Percentiles rank a stretch among this genome's conserved stretches.
phyloP scores from a whole-genome alignment of 2,888 invertebrate genomes.

The Oligia fasciuncula region DNA sequence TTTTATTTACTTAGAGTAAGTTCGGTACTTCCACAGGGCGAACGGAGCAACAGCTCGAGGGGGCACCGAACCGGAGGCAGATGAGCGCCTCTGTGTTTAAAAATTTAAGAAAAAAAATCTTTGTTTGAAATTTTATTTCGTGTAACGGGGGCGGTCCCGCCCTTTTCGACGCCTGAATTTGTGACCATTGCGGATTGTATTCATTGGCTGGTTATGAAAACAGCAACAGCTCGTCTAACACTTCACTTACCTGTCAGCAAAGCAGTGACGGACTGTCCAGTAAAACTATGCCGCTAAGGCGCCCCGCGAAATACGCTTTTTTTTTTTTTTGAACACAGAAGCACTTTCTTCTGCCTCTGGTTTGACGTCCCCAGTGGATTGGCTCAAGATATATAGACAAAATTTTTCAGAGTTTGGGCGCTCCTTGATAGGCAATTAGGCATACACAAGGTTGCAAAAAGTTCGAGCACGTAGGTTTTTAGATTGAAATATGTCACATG shows the following conservation, averaged over 20 bases:
- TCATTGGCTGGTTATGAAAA: not conserved
- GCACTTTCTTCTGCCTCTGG: not conserved
- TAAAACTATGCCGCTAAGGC: not conserved
- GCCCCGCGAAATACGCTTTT: not conserved
- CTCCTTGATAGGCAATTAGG: not conserved
- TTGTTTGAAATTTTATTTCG: not conserved
- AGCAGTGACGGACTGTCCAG: not conserved
- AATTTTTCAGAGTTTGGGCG: not conserved
- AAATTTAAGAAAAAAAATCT: not conserved
- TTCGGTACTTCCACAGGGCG: not conserved
- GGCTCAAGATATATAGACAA: not conserved
- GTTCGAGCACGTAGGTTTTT: not conserved
- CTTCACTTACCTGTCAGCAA: not conserved
- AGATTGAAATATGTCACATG: not conserved
- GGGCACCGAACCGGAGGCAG: not conserved
- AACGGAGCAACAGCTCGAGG: not conserved
- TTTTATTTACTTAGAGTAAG: constrained; percentile 1
- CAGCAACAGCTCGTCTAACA: not conserved
- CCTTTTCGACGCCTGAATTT: not conserved
- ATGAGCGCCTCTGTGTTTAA: not conserved
- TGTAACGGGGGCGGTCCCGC: not conserved
- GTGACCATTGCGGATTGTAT: not conserved
- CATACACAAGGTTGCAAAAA: constrained; percentile 2
- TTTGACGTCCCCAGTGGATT: not conserved
- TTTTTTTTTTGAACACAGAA: not conserved